Conservation (phyloP, 2,797 vertebrate genomes). For the Ctenochaetus hawaiiensis region DNA sequence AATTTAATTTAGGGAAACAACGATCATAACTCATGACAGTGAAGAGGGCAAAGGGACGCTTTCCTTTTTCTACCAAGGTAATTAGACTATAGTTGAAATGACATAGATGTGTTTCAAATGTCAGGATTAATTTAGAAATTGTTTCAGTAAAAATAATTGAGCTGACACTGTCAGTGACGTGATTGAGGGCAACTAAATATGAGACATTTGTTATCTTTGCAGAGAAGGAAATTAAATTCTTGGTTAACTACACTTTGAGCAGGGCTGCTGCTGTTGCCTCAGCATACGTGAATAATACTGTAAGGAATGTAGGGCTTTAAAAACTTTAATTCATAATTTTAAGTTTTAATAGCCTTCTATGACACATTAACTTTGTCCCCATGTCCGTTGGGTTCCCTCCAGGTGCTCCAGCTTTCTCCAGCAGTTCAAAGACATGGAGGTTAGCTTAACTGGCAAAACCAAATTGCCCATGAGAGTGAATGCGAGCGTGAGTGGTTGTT, state of each 20-base stretch:
- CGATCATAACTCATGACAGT: constrained; percentile 18
- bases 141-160: constrained; percentile 61
- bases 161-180: constrained; percentile 36
- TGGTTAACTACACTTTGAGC: constrained; percentile 6
- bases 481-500: too few relatives aligned
- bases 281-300: constrained; percentile 14
- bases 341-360: not conserved
- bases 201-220: constrained; percentile 52
- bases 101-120: constrained; percentile 60
- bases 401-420: too few relatives aligned
- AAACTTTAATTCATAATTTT: not conserved
- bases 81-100: constrained; percentile 52
- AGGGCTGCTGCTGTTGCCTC: not conserved
- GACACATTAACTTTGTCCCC: too few relatives aligned
- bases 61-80: constrained; percentile 40
- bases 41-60: constrained; percentile 28
- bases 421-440: too few relatives aligned
- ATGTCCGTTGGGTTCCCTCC: too few relatives aligned
- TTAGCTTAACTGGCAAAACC: too few relatives aligned
- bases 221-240: constrained; percentile 50
- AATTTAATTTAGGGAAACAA: constrained; percentile 52
- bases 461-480: too few relatives aligned
- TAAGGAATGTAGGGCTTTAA: not conserved
- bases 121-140: constrained; percentile 56
- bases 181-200: constrained; percentile 42